Evolutionary conservation across 2,113 vertebrate species (phyloP), one percentile per base, ranked within the genome.

Genomic region (Phaethornis superciliosus): DNA sequence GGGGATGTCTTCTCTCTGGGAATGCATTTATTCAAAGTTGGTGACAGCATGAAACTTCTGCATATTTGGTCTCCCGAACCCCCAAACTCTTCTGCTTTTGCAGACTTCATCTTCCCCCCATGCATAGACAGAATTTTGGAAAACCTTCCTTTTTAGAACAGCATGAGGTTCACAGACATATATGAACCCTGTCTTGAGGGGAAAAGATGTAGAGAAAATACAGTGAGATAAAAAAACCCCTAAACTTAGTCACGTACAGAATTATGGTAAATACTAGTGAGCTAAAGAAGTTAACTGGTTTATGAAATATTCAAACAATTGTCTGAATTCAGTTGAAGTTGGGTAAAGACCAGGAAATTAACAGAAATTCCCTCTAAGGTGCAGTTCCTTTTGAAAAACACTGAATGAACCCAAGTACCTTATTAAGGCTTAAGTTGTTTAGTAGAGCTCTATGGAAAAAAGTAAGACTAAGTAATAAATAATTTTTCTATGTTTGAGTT

Each of bases 21-120:
- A 89, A 91, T 33, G 46, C 18, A 33, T 51, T 88, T 94, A 94
- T 94, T 90, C 85, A 44, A 92, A 91, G 88, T 22, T 94, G 68
- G 85, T 90, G 94, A 85, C 79, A 89, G 81, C 52, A 65, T 21
- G 75, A 95, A 91, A 83, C 19, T 42, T 81, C 71, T 59, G 12
- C 26, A 70, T 90, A 52, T 81, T 92, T 79, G 80, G 65, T 60
- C 32, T 89, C 35, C 33, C 1, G 4, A 23, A 63, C 74, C 42
- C 27, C 69, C 47, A 70, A 55, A 40, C 12, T 62, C 20, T 54
- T 84, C 56, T 94, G 33, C 15, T 63, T 77, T 93, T 67, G 28
- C 58, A 85, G 62, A 55, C 32, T 69, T 88, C 21, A 22, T 60
- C 42, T 67, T 65, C 22, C 18, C 30, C 12, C 24, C 23, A 7